These are phyloP conservation scores for Avahi laniger DNA, from an alignment of 2,797 vertebrate genomes.

Conservation along the genomic window DNA sequence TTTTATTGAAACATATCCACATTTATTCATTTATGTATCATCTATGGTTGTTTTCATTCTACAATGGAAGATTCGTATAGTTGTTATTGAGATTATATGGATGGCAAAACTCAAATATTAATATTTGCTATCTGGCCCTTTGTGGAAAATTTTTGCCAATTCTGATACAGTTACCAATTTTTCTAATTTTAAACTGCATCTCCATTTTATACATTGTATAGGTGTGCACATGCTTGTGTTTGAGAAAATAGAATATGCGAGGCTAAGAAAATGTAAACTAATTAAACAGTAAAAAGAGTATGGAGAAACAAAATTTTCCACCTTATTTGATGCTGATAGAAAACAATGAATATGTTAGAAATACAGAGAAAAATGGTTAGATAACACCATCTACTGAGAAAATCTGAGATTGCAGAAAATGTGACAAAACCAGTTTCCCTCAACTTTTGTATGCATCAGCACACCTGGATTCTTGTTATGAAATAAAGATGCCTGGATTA, in stretches of 20 bases:
- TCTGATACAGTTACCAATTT: neutral
- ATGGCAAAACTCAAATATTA: neutral
- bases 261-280: neutral
- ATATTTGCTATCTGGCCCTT: neutral
- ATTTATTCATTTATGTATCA: neutral
- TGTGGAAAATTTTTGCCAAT: neutral
- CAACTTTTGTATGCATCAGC: neutral
- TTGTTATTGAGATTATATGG: neutral
- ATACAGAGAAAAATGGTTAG: conserved; percentile 50
- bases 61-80: neutral
- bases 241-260: neutral
- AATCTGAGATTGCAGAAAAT: conserved; percentile 34
- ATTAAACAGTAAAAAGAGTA: neutral
- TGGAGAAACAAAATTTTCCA: neutral
- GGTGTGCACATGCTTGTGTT: neutral
- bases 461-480: neutral
- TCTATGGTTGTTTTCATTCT: neutral
- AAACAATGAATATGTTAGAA: neutral
- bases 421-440: neutral
- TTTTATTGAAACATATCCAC: neutral
- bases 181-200: neutral
- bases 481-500: neutral
- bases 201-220: neutral
- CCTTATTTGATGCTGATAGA: neutral
- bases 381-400: conserved; percentile 80